Base-by-base conservation (phyloP, 1,140 invertebrate species). In the Harlomillsia oculata region DNA sequence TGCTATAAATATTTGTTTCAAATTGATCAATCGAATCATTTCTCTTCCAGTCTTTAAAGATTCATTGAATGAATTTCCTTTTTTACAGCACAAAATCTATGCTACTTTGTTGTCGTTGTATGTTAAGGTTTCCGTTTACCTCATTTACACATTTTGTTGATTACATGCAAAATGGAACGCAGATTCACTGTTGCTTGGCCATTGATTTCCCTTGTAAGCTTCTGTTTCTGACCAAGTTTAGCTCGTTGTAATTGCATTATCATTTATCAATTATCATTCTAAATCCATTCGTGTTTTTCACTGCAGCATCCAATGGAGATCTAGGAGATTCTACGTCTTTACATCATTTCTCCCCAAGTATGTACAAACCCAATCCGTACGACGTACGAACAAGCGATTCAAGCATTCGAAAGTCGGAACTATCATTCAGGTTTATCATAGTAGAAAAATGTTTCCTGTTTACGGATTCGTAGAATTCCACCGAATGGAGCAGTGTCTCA, bases 251-350 rank as follows among this genome's bases (percentile, higher is more conserved):
- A n/a, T n/a, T n/a, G n/a, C n/a, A n/a, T n/a, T n/a, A n/a, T n/a
- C n/a, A n/a, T n/a, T n/a, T n/a, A n/a, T n/a, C n/a, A n/a, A n/a
- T n/a, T n/a, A n/a, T n/a, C n/a, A n/a, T n/a, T n/a, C n/a, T n/a
- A n/a, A n/a, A n/a, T n/a, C n/a, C n/a, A n/a, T n/a, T n/a, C n/a
- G n/a, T n/a, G n/a, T n/a, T n/a, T n/a, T n/a, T n/a, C n/a, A n/a
- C n/a, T n/a, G 72, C 67, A 81, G 79, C 77, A 13, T 83, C 82
- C 8, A 83, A 83, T 72, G 78, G 80, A 13, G 74, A 81, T 63
- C 79, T 79, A 8, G 68, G 72, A 37, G 68, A 73, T 16, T 39
- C 77, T 0, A 67, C 71, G 5, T 81, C 79, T 1, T 71, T 83
- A 6, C 81, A 83, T 68, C 78, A 76, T 48, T 60, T 48, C 25